Evolutionary conservation across 53 echinoderm and acorn worm genomes (phyloP), one percentile per base, ranked within the genome.

Genomic region (Mesocentrotus franciscanus): DNA sequence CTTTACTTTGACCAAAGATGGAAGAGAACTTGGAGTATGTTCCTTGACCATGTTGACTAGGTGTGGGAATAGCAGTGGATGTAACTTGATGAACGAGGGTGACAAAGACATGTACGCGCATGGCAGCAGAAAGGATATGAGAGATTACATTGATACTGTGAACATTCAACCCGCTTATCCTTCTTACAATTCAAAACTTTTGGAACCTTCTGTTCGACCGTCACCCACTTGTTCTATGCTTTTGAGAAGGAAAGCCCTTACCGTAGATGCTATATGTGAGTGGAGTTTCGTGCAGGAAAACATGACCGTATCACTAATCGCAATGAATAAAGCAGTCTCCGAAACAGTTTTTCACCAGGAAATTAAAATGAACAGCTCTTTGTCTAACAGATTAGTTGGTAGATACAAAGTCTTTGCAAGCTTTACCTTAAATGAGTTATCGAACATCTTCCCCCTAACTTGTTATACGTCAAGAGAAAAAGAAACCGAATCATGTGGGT

Each of bases 311-410:
- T 12, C 33, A 12, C 29, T 76, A 30, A 12, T 76, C 32, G 33
- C 32, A 30, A 75, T 27, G 10, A 75, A 75, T 75, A 75, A 30
- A 75, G 11, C 33, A 32, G 76, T 30, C 8, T 13, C 29, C 4
- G 76, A 76, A 33, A 76, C 76, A 76, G 76, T 76, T 10, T 76
- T 76, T 76, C 33, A 33, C 33, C 76, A 76, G 76, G 76, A 76
- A 76, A 76, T 11, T 14, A 76, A 33, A 33, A 76, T 33, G 76
- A 76, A 30, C 33, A 76, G 30, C 30, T 76, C 76, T 5, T 76
- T 76, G 33, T 15, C 76, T 32, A 76, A 76, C 76, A 10, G 33
- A 15, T 14, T 76, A 2, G 8, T 76, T 30, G 33, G 33, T 76
- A 13, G 13, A n/a, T 10, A 76, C 33, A 13, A 33, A 76, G 3